Conservation (phyloP, 2,797 vertebrate species). For the Pogonophryne albipinna region DNA sequence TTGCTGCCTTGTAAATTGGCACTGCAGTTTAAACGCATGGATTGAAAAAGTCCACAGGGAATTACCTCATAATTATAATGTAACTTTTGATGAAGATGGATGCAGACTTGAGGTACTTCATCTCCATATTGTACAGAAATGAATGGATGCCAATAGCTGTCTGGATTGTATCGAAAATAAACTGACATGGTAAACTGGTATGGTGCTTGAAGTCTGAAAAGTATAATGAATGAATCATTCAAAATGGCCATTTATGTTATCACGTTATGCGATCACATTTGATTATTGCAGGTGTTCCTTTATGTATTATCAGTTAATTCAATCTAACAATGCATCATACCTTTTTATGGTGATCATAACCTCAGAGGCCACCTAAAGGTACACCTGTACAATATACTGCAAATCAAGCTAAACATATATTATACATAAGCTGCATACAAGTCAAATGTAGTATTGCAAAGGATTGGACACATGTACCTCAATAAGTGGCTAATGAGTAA, state of each 20-base stretch:
- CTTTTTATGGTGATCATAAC: neutral
- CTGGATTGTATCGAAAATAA: neutral
- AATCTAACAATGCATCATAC: conserved; percentile 7
- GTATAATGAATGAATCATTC: neutral
- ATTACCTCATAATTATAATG: neutral
- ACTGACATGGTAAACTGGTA: too few species aligned
- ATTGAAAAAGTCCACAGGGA: neutral
- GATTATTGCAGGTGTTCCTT: neutral
- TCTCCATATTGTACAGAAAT: conserved; percentile 2
- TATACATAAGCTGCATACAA: too few species aligned
- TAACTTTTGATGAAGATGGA: neutral
- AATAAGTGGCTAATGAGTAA: neutral
- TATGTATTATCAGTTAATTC: neutral
- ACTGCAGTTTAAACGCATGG: neutral
- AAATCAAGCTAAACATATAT: neutral
- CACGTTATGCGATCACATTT: neutral
- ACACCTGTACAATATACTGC: neutral
- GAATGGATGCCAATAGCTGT: neutral
- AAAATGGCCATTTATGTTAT: neutral
- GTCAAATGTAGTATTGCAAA: neutral
- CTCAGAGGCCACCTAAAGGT: neutral
- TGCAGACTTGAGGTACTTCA: neutral
- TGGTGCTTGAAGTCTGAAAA: neutral
- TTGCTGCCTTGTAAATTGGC: neutral
- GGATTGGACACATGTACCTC: neutral